These are phyloP conservation scores for Leptinotarsa defecta DNA, from an alignment of 1,140 invertebrate species.

Conservation along the genomic window DNA sequence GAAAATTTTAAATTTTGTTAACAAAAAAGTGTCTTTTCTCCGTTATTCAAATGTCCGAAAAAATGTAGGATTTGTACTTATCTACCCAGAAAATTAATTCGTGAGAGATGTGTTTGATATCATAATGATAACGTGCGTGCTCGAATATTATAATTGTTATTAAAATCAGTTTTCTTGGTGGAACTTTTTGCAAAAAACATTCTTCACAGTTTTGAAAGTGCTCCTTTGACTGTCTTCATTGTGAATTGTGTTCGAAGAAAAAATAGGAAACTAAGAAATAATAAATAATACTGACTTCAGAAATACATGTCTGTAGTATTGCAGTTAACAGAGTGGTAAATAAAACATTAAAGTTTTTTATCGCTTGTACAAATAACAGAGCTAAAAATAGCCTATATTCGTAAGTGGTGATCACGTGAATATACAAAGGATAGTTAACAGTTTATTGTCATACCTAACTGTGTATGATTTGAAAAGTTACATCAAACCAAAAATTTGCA, in stretches of 20 bases:
- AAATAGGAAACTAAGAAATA: conserved; percentile 9
- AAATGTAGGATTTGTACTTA: background rate
- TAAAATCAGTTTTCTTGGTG: background rate
- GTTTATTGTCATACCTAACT: background rate
- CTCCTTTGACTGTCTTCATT: background rate
- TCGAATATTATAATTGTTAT: conserved; percentile 17
- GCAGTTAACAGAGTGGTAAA: conserved; percentile 6
- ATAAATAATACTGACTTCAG: conserved; percentile 9
- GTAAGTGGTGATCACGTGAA: conserved; percentile 24
- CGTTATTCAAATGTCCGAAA: conserved; percentile 1
- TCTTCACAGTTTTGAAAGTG: conserved; percentile 17
- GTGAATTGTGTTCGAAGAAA: conserved; percentile 2
- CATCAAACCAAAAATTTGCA: conserved; percentile 23
- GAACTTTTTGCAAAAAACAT: background rate
- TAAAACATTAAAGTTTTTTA: conserved; percentile 34
- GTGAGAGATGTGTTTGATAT: conserved; percentile 3
- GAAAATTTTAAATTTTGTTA: conserved; percentile 3
- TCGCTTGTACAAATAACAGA: conserved; percentile 35
- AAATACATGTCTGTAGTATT: background rate
- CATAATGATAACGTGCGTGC: conserved; percentile 23
- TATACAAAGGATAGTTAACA: conserved; percentile 27
- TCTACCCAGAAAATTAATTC: background rate
- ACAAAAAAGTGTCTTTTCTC: background rate
- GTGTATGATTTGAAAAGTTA: conserved; percentile 27
- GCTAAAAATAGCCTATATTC: conserved; percentile 30